These are phyloP conservation scores for Drosophila tropicalis DNA, from an alignment of 1,140 invertebrate genomes.

Conservation along the genomic window DNA sequence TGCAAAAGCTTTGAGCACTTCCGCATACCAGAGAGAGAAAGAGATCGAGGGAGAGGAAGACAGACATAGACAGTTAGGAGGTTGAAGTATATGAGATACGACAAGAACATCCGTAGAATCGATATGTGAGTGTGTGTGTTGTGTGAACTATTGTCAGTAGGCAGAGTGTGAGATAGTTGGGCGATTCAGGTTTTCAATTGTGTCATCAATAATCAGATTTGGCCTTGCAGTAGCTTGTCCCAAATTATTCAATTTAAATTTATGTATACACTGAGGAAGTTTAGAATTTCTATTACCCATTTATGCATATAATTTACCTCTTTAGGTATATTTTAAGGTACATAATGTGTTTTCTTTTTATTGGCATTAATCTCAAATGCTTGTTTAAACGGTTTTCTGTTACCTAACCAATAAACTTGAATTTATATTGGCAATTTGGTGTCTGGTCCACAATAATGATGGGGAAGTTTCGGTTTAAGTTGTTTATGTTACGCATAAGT, in stretches of 20 bases:
- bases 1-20: constrained; percentile 75
- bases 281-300: neutral
- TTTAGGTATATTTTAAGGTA: neutral
- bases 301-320: neutral
- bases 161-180: neutral
- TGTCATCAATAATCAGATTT: constrained; percentile 1
- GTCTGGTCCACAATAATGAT: neutral
- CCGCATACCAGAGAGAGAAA: constrained; percentile 41
- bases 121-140: neutral
- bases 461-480: neutral
- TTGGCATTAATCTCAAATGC: too few relatives aligned
- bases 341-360: neutral
- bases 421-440: neutral
- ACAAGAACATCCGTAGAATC: neutral
- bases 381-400: too few relatives aligned
- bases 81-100: constrained; percentile 3
- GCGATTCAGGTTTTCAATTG: constrained; percentile 7
- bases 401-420: neutral
- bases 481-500: neutral
- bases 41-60: neutral
- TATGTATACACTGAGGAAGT: neutral
- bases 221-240: neutral
- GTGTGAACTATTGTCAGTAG: neutral
- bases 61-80: neutral
- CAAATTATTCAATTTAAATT: neutral